Percentiles rank a stretch among this genome's conserved stretches.
Evolutionary conservation across 2,113 vertebrate species (phyloP).

Genomic region (Ceuthmochares aereus): DNA sequence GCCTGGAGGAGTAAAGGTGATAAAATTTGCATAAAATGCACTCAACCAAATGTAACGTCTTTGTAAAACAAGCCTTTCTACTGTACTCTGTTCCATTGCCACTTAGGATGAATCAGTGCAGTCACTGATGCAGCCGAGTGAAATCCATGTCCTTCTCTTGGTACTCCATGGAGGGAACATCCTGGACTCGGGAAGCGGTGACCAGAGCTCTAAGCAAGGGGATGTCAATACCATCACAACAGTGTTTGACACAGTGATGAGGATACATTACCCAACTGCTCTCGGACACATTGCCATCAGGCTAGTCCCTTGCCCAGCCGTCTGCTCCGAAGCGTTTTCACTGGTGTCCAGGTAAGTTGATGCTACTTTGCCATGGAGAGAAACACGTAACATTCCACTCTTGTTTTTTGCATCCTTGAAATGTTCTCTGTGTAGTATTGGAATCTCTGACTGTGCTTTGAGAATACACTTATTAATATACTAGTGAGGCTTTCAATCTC

Average conservation of each 20-base stretch:
- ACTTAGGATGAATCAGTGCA: slow-evolving; percentile 85
- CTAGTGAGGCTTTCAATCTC: not conserved
- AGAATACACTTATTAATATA: not conserved
- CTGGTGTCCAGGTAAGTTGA: slow-evolving; percentile 91
- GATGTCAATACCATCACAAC: slow-evolving; percentile 92
- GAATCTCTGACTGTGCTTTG: not conserved
- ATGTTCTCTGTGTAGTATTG: not conserved
- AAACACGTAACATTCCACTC: not conserved
- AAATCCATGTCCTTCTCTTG: slow-evolving; percentile 92
- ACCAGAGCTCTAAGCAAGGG: slow-evolving; percentile 94
- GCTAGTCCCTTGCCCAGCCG: slow-evolving; percentile 93
- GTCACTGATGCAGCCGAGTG: slow-evolving; percentile 84
- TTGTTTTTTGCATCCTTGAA: not conserved
- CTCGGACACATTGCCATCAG: slow-evolving; percentile 92
- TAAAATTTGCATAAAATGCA: not conserved
- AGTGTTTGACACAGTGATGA: slow-evolving; percentile 93
- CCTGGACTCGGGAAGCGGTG: slow-evolving; percentile 93
- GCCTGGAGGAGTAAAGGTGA: not conserved
- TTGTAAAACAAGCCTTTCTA: not conserved
- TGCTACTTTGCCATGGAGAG: not conserved
- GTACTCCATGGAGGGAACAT: slow-evolving; percentile 96
- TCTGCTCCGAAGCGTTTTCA: slow-evolving; percentile 94
- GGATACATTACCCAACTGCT: slow-evolving; percentile 94
- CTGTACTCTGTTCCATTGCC: not conserved
- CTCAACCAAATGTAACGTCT: not conserved